Conservation (phyloP, 1,140 invertebrate genomes). For the Caenorhabditis remanei region DNA sequence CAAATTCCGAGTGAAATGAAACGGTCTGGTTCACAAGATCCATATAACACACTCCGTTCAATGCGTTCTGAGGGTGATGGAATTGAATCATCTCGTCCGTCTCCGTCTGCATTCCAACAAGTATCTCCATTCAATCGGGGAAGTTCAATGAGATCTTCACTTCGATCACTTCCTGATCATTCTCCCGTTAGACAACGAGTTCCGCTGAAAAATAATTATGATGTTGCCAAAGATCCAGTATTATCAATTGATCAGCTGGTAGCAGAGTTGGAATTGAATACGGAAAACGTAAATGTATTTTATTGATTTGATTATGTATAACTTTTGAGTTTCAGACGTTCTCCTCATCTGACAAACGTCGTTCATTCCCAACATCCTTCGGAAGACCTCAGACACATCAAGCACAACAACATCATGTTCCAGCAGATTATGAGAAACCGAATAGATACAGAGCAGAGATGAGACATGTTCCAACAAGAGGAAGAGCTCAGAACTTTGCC, state of each 20-base stretch:
- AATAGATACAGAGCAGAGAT: conserved; percentile 17
- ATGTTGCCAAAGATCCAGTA: conserved; percentile 68
- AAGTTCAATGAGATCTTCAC: conserved; percentile 71
- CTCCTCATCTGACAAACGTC: conserved; percentile 68
- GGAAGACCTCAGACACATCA: conserved; percentile 28
- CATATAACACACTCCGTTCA: conserved; percentile 64
- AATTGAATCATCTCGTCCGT: conserved; percentile 58
- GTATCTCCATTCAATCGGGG: conserved; percentile 51
- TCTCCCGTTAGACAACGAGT: conserved; percentile 41
- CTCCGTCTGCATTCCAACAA: conserved; percentile 63
- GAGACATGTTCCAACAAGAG: conserved; percentile 38
- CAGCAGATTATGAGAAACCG: conserved; percentile 43
- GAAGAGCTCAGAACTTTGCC: conserved; percentile 48
- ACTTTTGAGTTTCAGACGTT: conserved; percentile 16
- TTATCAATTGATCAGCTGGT: conserved; percentile 74
- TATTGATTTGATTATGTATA: not conserved
- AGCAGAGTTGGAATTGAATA: conserved; percentile 76
- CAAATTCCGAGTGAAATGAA: conserved; percentile 45
- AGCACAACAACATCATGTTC: conserved; percentile 28
- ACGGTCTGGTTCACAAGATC: conserved; percentile 58
- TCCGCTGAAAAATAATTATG: conserved; percentile 11
- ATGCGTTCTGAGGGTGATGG: conserved; percentile 52
- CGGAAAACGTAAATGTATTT: conserved; percentile 62
- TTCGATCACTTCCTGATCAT: conserved; percentile 73
- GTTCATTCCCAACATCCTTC: conserved; percentile 72